Evolutionary conservation across 2,113 vertebrate species (phyloP), one percentile per base, ranked within the genome.

Genomic region (Nerophis lumbriciformis): DNA sequence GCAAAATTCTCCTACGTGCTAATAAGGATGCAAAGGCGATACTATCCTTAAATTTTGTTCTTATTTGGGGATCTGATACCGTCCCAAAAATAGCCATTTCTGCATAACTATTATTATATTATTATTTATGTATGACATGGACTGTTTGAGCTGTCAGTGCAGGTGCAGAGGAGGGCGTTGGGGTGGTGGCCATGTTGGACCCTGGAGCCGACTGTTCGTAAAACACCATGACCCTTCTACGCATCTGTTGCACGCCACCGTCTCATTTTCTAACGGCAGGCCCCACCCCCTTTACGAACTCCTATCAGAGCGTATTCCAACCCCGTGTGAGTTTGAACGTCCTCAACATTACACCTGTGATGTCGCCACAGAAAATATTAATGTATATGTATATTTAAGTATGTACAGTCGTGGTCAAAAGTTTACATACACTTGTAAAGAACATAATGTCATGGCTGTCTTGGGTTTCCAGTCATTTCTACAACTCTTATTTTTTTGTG

Each of bases 231-330:
- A 44, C 55, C 48, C 54, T 42, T 55, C 15, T 13, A 47, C 44
- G 63, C 35, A 63, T 66, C 56, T 52, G 39, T 35, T 76, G 49
- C 42, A 61, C 53, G 48, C 16, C 16, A 53, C 58, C 38, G 54
- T 75, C 60, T 69, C 38, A 47, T 69, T 59, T 70, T 59, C 19
- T 50, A 73, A 47, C 48, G 42, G 39, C 55, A 13, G 49, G 68
- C 62, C 66, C 71, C 57, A 3, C 42, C 42, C 35, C 12, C 6
- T 6, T 5, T 3, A 11, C 42, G 4, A 77, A 83, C 84, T 80
- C 78, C 74, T 49, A 53, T 85, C 78, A 75, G 45, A 77, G 68
- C 10, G 49, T 78, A 55, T 59, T 65, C 12, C 14, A 15, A 65
- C 71, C 68, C 4, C 16, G 68, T 57, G 45, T 62, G 53, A 77